Conservation (phyloP, 1,140 invertebrate species). For the Cheumatopsyche charites region DNA sequence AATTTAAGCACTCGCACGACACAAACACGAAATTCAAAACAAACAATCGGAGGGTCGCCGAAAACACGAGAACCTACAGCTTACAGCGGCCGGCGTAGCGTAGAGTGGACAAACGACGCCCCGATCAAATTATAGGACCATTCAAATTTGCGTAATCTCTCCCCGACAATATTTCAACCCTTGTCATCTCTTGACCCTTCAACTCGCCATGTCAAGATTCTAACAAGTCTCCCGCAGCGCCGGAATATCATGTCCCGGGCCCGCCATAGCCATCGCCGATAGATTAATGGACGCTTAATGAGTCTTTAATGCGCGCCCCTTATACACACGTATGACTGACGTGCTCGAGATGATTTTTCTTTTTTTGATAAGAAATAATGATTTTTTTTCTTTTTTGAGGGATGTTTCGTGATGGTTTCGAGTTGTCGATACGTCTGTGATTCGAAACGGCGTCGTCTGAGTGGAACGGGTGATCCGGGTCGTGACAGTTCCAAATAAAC, state of each 20-base stretch:
- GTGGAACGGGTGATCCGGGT: conserved; percentile 24
- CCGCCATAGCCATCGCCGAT: not conserved
- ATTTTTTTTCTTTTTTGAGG: too few species aligned
- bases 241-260: conserved; percentile 21
- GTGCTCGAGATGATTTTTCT: too few species aligned
- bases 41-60: not conserved
- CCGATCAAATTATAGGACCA: conserved; percentile 34
- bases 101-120: conserved; percentile 25
- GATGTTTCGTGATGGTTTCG: not conserved
- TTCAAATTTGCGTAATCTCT: conserved; percentile 41
- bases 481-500: conserved; percentile 32
- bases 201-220: conserved; percentile 36
- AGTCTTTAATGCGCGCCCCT: conserved; percentile 12
- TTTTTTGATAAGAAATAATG: too few species aligned
- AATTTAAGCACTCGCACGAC: too few species aligned
- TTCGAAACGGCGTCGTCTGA: not conserved
- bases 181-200: conserved; percentile 38
- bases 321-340: not conserved
- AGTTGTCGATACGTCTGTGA: not conserved
- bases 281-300: conserved; percentile 30
- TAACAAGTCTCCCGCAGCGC: conserved; percentile 33
- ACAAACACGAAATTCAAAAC: not conserved
- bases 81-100: not conserved
- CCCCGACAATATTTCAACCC: conserved; percentile 38
- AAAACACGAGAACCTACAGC: conserved; percentile 8